phyloP scores from a whole-genome alignment of 2,888 invertebrate genomes.

The Drosophila subquinaria region DNA sequence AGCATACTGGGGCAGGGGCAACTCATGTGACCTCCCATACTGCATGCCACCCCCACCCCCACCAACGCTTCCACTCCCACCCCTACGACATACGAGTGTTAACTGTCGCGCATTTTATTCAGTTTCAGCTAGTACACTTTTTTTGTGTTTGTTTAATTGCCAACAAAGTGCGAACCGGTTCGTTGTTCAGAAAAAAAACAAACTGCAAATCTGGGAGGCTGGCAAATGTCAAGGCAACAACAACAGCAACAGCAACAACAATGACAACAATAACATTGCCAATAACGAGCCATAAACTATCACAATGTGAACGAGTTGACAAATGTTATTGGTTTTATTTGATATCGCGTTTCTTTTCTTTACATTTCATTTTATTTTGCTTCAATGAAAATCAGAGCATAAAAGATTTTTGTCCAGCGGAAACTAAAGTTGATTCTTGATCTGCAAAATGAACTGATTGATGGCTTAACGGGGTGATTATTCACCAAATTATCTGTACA shows the following conservation, averaged over 20 bases:
- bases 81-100: background rate
- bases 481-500: slow-evolving; percentile 22
- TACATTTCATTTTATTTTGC: slow-evolving; percentile 7
- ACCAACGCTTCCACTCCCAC: background rate
- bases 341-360: background rate
- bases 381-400: slow-evolving; percentile 15
- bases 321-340: slow-evolving; percentile 36
- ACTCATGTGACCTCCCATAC: slow-evolving; percentile 20
- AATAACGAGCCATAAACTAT: slow-evolving; percentile 43
- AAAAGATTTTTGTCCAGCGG: background rate
- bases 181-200: slow-evolving; percentile 44
- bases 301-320: slow-evolving; percentile 49
- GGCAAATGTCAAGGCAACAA: slow-evolving; percentile 64
- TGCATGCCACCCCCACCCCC: background rate
- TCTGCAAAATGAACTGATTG: slow-evolving; percentile 11
- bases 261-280: slow-evolving; percentile 24
- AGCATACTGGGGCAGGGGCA: slow-evolving; percentile 35
- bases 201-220: slow-evolving; percentile 38
- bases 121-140: slow-evolving; percentile 3
- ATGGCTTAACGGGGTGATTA: slow-evolving; percentile 17
- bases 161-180: slow-evolving; percentile 64
- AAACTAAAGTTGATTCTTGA: slow-evolving; percentile 3
- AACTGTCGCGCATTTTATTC: slow-evolving; percentile 24
- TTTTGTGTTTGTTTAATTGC: slow-evolving; percentile 57
- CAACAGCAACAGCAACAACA: slow-evolving; percentile 26